These are phyloP conservation scores for Rhagologus leucostigma DNA, from an alignment of 2,113 vertebrate species.

Conservation along the genomic window DNA sequence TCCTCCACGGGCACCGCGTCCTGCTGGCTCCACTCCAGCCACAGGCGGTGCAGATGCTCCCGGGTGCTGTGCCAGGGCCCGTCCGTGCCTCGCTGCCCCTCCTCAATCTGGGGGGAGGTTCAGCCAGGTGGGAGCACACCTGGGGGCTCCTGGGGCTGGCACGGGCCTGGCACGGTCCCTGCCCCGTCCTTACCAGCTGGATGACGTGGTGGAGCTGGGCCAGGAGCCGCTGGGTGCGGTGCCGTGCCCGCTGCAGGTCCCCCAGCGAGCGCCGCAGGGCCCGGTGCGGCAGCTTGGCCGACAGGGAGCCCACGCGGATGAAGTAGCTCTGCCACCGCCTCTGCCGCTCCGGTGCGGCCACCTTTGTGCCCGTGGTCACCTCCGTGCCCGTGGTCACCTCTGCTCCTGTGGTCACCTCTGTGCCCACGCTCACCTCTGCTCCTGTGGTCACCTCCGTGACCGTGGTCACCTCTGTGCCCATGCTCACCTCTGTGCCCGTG, in stretches of 20 bases:
- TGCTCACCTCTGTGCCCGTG: background rate
- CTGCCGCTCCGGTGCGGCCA: background rate
- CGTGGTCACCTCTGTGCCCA: accelerated
- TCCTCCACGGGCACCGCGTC: background rate
- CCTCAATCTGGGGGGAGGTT: background rate
- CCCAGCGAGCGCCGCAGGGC: conserved; percentile 80
- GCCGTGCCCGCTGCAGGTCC: conserved; percentile 77
- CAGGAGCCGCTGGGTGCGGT: conserved; percentile 67
- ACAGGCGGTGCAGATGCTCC: conserved; percentile 74
- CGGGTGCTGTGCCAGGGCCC: conserved; percentile 5
- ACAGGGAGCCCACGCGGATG: conserved; percentile 86
- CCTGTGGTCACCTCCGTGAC: background rate
- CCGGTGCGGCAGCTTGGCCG: conserved; percentile 76
- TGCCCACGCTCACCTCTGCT: background rate
- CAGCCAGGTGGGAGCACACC: background rate
- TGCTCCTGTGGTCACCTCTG: background rate
- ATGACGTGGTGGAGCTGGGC: conserved; percentile 80
- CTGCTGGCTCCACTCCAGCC: conserved; percentile 75
- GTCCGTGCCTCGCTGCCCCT: conserved; percentile 51
- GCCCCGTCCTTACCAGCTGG: conserved; percentile 73
- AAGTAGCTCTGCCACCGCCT: conserved; percentile 76
- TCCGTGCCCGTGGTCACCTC: background rate
- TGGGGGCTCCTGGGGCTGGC: accelerated
- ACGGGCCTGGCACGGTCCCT: accelerated
- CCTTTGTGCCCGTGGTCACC: background rate